phyloP scores from a whole-genome alignment of 2,113 vertebrate genomes.

The Channa maculata region DNA sequence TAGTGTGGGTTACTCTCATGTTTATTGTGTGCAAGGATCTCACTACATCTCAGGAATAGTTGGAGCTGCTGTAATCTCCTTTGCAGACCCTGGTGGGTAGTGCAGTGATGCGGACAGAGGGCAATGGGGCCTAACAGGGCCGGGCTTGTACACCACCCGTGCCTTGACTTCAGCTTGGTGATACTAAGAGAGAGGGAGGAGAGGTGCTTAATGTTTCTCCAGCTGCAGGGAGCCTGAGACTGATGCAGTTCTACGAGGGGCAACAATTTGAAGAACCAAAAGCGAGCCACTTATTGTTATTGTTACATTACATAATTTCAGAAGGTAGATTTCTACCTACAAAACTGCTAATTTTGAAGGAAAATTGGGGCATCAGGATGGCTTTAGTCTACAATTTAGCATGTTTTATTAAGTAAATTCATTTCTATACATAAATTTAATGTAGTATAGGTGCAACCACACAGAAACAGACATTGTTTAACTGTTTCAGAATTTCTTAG shows the following conservation, averaged over 20 bases:
- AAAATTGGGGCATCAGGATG: no score
- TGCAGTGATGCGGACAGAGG: slow-evolving; percentile 55
- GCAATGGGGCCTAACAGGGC: slow-evolving; percentile 68
- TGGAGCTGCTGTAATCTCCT: slow-evolving; percentile 57
- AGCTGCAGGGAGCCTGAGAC: background rate
- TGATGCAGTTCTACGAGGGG: slow-evolving; percentile 13
- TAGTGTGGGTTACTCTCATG: slow-evolving; percentile 36
- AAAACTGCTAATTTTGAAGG: no score
- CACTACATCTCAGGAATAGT: slow-evolving; percentile 60
- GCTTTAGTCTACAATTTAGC: no score
- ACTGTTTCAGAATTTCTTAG: no score
- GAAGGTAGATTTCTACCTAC: no score
- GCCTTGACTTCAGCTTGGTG: slow-evolving; percentile 40
- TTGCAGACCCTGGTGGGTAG: slow-evolving; percentile 63
- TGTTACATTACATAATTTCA: background rate
- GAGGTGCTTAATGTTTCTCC: background rate
- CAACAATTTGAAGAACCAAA: slow-evolving; percentile 7
- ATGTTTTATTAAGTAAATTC: no score
- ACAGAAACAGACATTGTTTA: no score
- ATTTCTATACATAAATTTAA: no score
- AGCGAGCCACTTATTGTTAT: background rate
- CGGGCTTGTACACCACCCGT: slow-evolving; percentile 43
- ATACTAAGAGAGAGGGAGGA: background rate
- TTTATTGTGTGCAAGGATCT: slow-evolving; percentile 34
- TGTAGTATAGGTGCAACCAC: no score